Conservation (phyloP, 2,113 vertebrate species). For the Nasalis larvatus region DNA sequence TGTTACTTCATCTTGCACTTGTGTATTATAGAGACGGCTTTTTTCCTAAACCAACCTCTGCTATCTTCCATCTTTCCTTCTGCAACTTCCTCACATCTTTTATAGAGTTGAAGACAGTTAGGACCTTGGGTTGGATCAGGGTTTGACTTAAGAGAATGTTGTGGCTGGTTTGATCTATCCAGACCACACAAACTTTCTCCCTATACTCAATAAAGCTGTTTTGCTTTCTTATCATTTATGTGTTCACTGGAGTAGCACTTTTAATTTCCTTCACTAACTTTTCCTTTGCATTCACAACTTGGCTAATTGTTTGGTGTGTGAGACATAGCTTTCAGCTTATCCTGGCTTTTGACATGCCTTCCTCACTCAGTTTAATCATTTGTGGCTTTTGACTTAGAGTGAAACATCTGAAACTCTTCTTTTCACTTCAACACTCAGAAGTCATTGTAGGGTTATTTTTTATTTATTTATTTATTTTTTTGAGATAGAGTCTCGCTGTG, state of each 20-base stretch:
- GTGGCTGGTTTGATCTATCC: not conserved
- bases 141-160: not conserved
- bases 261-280: not conserved
- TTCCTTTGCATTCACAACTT: not conserved
- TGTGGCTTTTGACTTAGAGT: not conserved
- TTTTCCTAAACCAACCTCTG: not conserved
- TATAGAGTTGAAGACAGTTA: not conserved
- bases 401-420: not conserved
- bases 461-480: too few relatives aligned
- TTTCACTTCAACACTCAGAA: not conserved
- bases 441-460: not conserved
- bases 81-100: not conserved
- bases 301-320: not conserved
- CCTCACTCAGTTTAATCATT: not conserved
- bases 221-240: not conserved
- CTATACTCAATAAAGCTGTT: not conserved
- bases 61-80: not conserved
- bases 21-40: not conserved
- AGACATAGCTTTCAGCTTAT: not conserved
- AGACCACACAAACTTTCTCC: not conserved
- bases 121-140: not conserved
- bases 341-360: not conserved
- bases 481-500: too few relatives aligned
- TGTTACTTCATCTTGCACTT: not conserved
- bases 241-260: not conserved